A percentile compares a stretch with the other conserved stretches of the same genome.
Conservation (phyloP, 2,113 vertebrate species). For the Corydoras maculifer region DNA sequence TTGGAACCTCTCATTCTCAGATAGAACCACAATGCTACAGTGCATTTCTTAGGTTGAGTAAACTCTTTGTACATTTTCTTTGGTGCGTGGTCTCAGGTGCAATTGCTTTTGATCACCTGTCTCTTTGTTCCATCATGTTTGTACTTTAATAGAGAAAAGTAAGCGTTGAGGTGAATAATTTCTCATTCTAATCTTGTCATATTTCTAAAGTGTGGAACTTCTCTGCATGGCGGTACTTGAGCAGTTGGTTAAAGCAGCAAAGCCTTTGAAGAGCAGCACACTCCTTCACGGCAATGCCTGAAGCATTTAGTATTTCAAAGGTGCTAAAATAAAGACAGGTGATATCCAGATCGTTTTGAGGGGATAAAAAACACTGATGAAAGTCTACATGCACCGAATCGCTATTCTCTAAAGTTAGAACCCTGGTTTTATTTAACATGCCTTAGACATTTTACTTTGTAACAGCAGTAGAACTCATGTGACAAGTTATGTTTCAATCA, state of each 20-base stretch:
- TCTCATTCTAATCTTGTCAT: neutral
- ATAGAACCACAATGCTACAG: neutral
- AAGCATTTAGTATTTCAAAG: too few species aligned
- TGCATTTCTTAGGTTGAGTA: neutral
- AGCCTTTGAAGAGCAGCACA: neutral
- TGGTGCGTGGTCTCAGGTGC: neutral
- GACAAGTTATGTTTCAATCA: too few species aligned
- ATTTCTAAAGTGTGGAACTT: neutral
- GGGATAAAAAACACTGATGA: too few species aligned
- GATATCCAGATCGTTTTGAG: too few species aligned
- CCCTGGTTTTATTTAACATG: too few species aligned
- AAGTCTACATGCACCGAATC: too few species aligned
- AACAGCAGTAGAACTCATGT: too few species aligned
- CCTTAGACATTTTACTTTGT: too few species aligned
- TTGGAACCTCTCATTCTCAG: neutral
- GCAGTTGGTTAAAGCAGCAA: neutral
- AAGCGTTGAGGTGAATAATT: neutral
- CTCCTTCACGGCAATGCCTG: neutral
- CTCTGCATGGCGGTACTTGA: neutral
- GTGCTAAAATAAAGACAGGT: too few species aligned
- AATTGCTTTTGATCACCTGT: neutral
- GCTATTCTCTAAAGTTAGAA: too few species aligned
- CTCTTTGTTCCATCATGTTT: too few species aligned
- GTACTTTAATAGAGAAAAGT: neutral
- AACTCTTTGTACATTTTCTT: neutral